Percentiles rank a stretch among this genome's conserved stretches.
Conservation (phyloP, 2,888 invertebrate genomes). For the Drepana falcataria region DNA sequence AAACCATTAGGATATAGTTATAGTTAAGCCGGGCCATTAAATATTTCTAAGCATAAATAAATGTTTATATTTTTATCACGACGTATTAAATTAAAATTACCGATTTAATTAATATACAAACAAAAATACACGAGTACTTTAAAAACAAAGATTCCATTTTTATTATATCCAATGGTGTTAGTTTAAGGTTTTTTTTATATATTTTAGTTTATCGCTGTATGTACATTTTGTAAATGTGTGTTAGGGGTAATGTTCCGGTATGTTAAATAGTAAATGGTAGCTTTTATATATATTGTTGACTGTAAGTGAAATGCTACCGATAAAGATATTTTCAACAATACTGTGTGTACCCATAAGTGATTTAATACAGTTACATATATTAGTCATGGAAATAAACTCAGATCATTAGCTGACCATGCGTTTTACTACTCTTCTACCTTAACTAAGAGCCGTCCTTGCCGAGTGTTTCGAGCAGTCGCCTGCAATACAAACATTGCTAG, state of each 20-base stretch:
- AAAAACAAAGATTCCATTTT: conserved; percentile 58
- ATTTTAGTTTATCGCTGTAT: conserved; percentile 40
- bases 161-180: conserved; percentile 55
- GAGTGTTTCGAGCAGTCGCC: too few relatives aligned
- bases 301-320: conserved; percentile 16
- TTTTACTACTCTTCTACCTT: conserved; percentile 19
- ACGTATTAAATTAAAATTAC: conserved; percentile 27
- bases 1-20: neutral
- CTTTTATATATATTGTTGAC: conserved; percentile 48
- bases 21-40: conserved; percentile 12
- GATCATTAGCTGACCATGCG: conserved; percentile 39
- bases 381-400: conserved; percentile 66
- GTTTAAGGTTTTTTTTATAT: conserved; percentile 29
- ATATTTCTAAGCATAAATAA: conserved; percentile 45
- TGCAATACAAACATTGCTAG: too few relatives aligned
- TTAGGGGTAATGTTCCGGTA: conserved; percentile 6
- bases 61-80: conserved; percentile 49
- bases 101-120: conserved; percentile 21
- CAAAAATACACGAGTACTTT: conserved; percentile 17
- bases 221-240: conserved; percentile 68
- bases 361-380: conserved; percentile 56
- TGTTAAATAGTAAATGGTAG: conserved; percentile 21
- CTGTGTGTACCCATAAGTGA: conserved; percentile 40
- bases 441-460: too few relatives aligned
- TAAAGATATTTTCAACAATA: conserved; percentile 30